Base-by-base conservation (phyloP, 1,140 invertebrate species). In the Phocides pigmalion region DNA sequence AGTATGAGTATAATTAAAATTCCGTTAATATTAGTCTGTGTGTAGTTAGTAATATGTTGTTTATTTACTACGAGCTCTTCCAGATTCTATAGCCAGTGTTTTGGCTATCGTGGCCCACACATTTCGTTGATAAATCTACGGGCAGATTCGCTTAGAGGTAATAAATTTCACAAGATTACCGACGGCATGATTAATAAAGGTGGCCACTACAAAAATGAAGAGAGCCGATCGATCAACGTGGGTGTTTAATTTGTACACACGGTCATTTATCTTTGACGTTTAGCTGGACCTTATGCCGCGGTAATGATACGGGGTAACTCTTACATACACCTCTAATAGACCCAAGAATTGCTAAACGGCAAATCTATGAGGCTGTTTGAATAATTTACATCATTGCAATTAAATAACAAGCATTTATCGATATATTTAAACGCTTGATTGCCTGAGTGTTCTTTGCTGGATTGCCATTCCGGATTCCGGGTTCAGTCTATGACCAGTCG, bases 91-190 rank as follows among this genome's bases (percentile, higher is more conserved):
- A 64, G 62, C 35, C 8, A 22, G 16, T 64, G 62, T 66, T 61
- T 62, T 28, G 67, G 47, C 54, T 66, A 61, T 58, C 25, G 64
- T 67, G 72, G 85, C 85, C 85, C 84, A 88, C 85, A 90, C 84
- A 87, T 78, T 82, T 76, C 54, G 85, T 89, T 88, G 81, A 89
- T 89, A 81, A 84, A 89, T 85, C 74, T 81, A 74, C 71, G 62
- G 68, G 79, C 74, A 88, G 85, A 90, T 90, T 90, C 84, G 81
- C 87, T 88, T 86, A 82, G 79, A 87, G 79, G 83, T 88, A 90
- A 88, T 90, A 90, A 90, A 90, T 90, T 83, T 86, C 84, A 81
- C 79, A 79, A 87, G 84, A 88, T 88, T 82, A 82, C 84, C 82
- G 79, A 73, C 74, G 54, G 66, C 50, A 76, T 86, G 82, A 90